Base-by-base conservation (phyloP, 2,113 vertebrate species). In the Promerops cafer region DNA sequence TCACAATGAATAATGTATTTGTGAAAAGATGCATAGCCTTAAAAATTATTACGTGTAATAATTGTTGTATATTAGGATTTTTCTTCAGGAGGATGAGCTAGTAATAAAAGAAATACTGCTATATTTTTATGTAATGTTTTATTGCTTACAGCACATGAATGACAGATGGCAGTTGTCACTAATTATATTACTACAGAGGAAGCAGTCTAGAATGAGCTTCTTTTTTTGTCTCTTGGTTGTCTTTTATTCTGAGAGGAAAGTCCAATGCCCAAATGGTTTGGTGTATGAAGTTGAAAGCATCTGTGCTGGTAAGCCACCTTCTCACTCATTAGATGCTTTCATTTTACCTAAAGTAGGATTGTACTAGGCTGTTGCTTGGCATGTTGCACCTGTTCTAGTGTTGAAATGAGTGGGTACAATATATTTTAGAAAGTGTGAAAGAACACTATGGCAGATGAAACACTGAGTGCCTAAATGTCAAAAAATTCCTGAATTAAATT, bases 351-450 rank as follows among this genome's bases (percentile, higher is more conserved):
- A 85, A 89, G 68, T 53, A 17, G 31, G 50, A 53, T 77, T 83
- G 61, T 87, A 56, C 84, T 75, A 56, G 69, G 76, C 72, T 92
- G 69, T 94, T 95, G 35, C 80, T 70, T 89, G 72, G 13, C 18
- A 2, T 39, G 53, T 87, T 72, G 70, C 91, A 90, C 91, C 89
- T 95, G 83, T 82, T 95, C 70, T 79, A 45, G 70, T 95, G 94
- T 79, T 93, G 95, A 93, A 95, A 84, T 53, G 77, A 93, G 90
- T 95, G 89, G 80, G 89, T 64, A 87, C 33, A 57, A 30, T 89
- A 1, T 87, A 84, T 91, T 87, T 89, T 65, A 8, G 83, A 90
- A 90, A 56, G 56, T 82, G 74, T 87, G 74, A 68, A 94, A 71
- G 94, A 94, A 87, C 87, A 49, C 50, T 76, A 3, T 65, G 83